Conservation (phyloP, 2,113 vertebrate species). For the Trematomus loennbergii region DNA sequence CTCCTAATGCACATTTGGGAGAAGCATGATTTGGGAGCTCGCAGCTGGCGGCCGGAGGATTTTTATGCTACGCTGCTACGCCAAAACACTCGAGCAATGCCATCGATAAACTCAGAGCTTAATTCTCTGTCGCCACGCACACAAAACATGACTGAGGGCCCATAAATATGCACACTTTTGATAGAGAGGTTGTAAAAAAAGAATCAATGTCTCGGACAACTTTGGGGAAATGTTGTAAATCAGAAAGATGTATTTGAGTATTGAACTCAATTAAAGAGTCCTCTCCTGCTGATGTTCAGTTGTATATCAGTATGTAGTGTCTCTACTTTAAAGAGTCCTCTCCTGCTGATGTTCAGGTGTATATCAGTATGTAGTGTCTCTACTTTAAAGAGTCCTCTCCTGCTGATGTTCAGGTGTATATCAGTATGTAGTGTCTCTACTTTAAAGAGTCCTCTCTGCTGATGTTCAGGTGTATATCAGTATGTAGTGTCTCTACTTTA, state of each 20-base stretch:
- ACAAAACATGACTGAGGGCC: conserved; percentile 55
- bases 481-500: no score
- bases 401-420: no score
- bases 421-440: no score
- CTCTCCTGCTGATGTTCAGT: accelerated
- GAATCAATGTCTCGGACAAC: neutral
- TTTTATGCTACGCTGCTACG: conserved; percentile 67
- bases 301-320: no score
- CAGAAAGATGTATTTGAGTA: neutral
- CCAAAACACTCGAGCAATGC: conserved; percentile 69
- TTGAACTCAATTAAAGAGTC: neutral
- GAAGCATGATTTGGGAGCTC: conserved; percentile 73
- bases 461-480: no score
- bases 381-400: no score
- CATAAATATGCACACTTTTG: conserved; percentile 59
- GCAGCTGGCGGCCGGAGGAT: conserved; percentile 72
- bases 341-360: no score
- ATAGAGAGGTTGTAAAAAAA: conserved; percentile 3
- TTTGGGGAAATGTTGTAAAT: conserved; percentile 4
- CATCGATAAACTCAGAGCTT: conserved; percentile 63
- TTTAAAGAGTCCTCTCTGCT: no score
- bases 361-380: no score
- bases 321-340: no score
- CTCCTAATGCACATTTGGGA: conserved; percentile 70
- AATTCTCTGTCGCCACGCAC: conserved; percentile 55